Evolutionary conservation across 2,797 vertebrate species (phyloP).

Genomic region (Lindbergichthys nudifrons): DNA sequence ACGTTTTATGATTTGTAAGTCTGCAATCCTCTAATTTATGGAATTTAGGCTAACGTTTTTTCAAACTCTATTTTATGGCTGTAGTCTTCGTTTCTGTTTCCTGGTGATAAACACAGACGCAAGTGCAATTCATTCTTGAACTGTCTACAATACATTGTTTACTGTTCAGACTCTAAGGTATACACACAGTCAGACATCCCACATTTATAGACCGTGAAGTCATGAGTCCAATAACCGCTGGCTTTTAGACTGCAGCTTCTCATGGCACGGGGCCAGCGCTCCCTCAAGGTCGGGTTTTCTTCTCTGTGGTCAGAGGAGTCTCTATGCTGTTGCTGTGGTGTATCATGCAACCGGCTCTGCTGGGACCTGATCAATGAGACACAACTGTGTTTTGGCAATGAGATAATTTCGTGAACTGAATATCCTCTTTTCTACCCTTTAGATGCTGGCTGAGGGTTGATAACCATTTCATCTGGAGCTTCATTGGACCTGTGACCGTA

Average conservation of each 20-base stretch:
- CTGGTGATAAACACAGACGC: constrained; percentile 39
- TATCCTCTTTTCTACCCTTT: constrained; percentile 52
- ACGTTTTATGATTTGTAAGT: constrained; percentile 64
- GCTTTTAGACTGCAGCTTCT: constrained; percentile 61
- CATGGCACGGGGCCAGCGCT: constrained; percentile 63
- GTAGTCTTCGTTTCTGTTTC: constrained; percentile 45
- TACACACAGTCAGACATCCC: constrained; percentile 44
- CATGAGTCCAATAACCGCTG: constrained; percentile 59
- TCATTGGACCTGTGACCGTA: constrained; percentile 95
- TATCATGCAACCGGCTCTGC: constrained; percentile 56
- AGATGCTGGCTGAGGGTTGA: constrained; percentile 97
- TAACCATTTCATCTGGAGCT: constrained; percentile 99
- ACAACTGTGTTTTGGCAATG: constrained; percentile 70
- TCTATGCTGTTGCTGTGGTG: constrained; percentile 50
- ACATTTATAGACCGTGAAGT: constrained; percentile 75
- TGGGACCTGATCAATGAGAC: constrained; percentile 65
- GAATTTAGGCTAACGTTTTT: constrained; percentile 54
- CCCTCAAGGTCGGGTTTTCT: constrained; percentile 68
- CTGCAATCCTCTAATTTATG: constrained; percentile 61
- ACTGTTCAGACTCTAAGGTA: constrained; percentile 38
- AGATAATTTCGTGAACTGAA: constrained; percentile 65
- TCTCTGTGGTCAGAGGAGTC: constrained; percentile 66
- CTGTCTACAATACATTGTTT: constrained; percentile 52
- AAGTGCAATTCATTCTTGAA: constrained; percentile 40
- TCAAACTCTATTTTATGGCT: constrained; percentile 38